Evolutionary conservation across 2,797 vertebrate genomes (phyloP).

Genomic region (Gila robusta): DNA sequence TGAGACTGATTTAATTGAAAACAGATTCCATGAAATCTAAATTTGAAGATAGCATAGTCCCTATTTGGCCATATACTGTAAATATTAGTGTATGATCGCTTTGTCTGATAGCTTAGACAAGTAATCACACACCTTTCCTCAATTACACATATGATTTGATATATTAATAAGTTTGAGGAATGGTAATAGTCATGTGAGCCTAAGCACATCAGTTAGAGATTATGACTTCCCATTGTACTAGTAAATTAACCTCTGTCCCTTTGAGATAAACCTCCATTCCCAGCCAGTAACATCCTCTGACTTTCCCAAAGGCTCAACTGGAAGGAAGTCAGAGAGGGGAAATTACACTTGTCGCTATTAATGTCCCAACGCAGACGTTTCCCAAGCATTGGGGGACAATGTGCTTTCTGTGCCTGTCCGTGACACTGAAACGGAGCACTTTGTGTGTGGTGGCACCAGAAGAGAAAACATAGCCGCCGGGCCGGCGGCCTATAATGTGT

Average conservation of each 20-base stretch:
- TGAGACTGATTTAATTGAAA: background rate
- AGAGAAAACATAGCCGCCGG: slow-evolving; percentile 72
- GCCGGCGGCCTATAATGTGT: slow-evolving; percentile 63
- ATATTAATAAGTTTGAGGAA: slow-evolving; percentile 16
- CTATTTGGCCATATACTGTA: background rate
- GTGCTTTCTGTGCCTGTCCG: slow-evolving; percentile 72
- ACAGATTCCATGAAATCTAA: background rate
- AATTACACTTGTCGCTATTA: slow-evolving; percentile 78
- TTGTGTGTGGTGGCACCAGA: slow-evolving; percentile 71
- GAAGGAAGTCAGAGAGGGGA: slow-evolving; percentile 67
- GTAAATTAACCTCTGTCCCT: slow-evolving; percentile 59
- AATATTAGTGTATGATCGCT: background rate
- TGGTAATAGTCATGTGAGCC: slow-evolving; percentile 11
- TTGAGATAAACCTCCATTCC: slow-evolving; percentile 66
- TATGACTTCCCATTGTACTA: slow-evolving; percentile 77
- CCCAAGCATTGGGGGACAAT: slow-evolving; percentile 78
- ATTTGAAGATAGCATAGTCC: background rate
- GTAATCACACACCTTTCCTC: background rate
- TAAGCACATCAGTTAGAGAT: slow-evolving; percentile 15
- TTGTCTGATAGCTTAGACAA: slow-evolving; percentile 2
- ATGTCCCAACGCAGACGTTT: slow-evolving; percentile 78
- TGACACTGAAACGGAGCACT: slow-evolving; percentile 72
- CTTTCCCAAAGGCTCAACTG: slow-evolving; percentile 66
- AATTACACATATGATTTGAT: background rate
- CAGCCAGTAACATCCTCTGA: slow-evolving; percentile 21